Base-by-base conservation (phyloP, 2,113 vertebrate species). In the Chaetops frenatus region DNA sequence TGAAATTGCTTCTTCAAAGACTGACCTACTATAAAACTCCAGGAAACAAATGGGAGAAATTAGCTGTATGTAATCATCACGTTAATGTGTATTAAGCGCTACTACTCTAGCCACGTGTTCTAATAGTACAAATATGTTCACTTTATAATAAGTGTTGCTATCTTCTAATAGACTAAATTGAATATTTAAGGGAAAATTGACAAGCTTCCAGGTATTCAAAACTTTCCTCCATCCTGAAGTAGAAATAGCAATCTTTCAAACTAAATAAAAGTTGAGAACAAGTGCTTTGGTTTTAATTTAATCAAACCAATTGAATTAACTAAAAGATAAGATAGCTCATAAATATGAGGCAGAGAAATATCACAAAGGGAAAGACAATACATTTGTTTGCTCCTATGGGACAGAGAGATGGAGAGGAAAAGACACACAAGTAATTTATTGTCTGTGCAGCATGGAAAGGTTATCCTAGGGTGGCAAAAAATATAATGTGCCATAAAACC, bases 401-500 rank as follows among this genome's bases (percentile, higher is more conserved):
- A 78, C 54, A 80, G 12, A 65, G 36, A 61, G 40, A 73, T 38
- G 83, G 61, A 38, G 31, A 64, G 56, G 7, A 67, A 89, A 42
- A 84, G 29, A 80, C 15, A 90, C n/a, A 65, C 64, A 84, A 86
- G 61, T 78, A 94, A 96, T 94, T 95, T 93, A 97, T 77, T 90
- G 72, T 31, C 72, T 92, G 80, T 92, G 94, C 67, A 86, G 71
- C 71, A 83, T 6, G 47, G 90, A 93, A 96, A 86, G 92, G 95
- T 95, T 95, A 95, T 96, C 56, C 86, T 78, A 74, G 80, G 80
- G 86, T 95, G 88, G 88, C 72, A 95, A 90, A 95, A 95, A 94
- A 93, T 92, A 95, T 73, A 93, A 95, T 86, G 72, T 77, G 47
- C 88, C 86, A 93, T 96, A 96, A 97, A 96, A 95, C 33, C 95